Evolutionary conservation across 2,888 invertebrate species (phyloP).

Genomic region (Catocala nupta): DNA sequence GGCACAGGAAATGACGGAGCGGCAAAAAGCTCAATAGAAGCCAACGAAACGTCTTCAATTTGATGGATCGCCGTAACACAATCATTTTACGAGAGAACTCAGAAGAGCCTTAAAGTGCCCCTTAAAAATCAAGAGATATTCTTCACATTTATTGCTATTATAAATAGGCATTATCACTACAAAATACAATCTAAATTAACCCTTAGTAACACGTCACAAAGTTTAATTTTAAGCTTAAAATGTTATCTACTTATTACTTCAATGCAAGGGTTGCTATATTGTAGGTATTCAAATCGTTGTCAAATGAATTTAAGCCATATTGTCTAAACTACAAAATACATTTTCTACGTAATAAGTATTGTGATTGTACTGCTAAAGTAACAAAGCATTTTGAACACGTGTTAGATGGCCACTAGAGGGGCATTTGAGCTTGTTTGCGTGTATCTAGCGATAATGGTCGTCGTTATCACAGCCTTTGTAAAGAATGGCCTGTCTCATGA

Average conservation of each 20-base stretch:
- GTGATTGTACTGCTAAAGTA: constrained; percentile 30
- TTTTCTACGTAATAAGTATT: constrained; percentile 8
- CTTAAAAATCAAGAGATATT: constrained; percentile 85
- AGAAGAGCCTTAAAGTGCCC: constrained; percentile 82
- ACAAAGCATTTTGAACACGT: constrained; percentile 75
- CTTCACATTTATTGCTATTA: constrained; percentile 73
- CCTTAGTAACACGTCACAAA: fast-evolving
- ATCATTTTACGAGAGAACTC: constrained; percentile 77
- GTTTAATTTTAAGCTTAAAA: not conserved
- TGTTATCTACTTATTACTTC: constrained; percentile 10
- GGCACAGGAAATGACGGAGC: constrained; percentile 83
- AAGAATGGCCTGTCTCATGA: constrained; percentile 33
- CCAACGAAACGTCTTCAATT: constrained; percentile 77
- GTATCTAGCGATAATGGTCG: constrained; percentile 61
- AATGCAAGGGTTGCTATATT: not conserved
- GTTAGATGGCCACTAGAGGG: constrained; percentile 81
- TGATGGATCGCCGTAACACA: constrained; percentile 86
- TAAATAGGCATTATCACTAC: constrained; percentile 44
- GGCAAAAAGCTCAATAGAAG: constrained; percentile 73
- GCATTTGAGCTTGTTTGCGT: constrained; percentile 74
- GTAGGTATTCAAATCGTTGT: constrained; percentile 11
- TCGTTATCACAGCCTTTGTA: constrained; percentile 54
- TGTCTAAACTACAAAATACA: fast-evolving
- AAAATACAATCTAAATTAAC: constrained; percentile 15
- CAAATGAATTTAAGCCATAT: constrained; percentile 28